Percentiles rank a stretch among this genome's conserved stretches.
These are phyloP conservation scores for Lasioglossum villosulum DNA, from an alignment of 2,888 invertebrate genomes.

Conservation along the genomic window DNA sequence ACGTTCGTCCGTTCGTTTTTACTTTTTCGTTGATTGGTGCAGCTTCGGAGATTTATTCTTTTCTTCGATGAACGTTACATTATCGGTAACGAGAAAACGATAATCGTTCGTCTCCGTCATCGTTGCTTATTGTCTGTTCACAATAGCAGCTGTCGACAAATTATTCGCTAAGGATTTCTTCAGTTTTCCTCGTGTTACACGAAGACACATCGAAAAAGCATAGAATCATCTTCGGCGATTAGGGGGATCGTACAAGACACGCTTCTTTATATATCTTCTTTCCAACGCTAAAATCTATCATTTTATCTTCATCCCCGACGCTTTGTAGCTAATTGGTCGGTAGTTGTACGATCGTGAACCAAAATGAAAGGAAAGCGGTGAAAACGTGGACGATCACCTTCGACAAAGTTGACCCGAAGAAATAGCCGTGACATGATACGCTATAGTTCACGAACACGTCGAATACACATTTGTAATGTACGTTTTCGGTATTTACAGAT, in stretches of 20 bases:
- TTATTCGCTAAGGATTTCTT: slow-evolving; percentile 47
- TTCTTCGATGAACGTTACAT: slow-evolving; percentile 23
- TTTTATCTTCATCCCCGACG: background rate
- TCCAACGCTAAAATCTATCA: background rate
- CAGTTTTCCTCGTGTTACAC: background rate
- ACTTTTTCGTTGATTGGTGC: background rate
- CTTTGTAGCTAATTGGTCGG: background rate
- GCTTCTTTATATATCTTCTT: background rate
- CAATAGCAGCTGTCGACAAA: slow-evolving; percentile 82
- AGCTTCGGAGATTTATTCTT: slow-evolving; percentile 7
- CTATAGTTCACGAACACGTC: slow-evolving; percentile 13
- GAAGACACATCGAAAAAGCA: slow-evolving; percentile 24
- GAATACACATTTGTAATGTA: slow-evolving; percentile 17
- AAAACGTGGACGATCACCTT: slow-evolving; percentile 7
- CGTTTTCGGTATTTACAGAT: slow-evolving; percentile 46
- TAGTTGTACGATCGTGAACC: background rate
- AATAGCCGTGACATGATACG: background rate
- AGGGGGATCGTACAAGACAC: background rate
- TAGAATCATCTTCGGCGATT: background rate
- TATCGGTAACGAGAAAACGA: slow-evolving; percentile 35
- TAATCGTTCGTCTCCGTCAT: slow-evolving; percentile 16
- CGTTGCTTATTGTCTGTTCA: slow-evolving; percentile 84
- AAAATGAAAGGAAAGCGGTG: background rate
- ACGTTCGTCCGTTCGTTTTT: background rate
- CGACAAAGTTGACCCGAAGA: slow-evolving; percentile 11